These are phyloP conservation scores for Itoplectis maculator DNA, from an alignment of 2,888 invertebrate species.

Conservation along the genomic window DNA sequence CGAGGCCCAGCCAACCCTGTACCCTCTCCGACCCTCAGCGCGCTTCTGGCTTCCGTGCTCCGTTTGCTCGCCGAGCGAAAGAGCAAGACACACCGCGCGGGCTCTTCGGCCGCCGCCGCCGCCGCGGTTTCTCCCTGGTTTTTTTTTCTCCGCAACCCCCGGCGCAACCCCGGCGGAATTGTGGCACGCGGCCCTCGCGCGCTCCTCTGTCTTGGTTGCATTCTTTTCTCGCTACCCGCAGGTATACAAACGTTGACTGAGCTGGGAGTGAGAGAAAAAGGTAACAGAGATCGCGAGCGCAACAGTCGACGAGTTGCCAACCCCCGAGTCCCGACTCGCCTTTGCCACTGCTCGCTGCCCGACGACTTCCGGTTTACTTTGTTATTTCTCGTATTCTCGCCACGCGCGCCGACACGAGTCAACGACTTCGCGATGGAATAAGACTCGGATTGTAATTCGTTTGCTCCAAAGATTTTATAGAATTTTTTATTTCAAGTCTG, in stretches of 20 bases:
- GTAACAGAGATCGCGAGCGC: conserved; percentile 14
- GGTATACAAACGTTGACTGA: conserved; percentile 56
- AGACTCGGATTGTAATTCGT: no score
- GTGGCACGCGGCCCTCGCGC: conserved; percentile 35
- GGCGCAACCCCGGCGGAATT: conserved; percentile 33
- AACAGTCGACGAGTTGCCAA: conserved; percentile 26
- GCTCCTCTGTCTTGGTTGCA: conserved; percentile 67
- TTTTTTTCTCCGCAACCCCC: conserved; percentile 27
- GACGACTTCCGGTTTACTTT: conserved; percentile 32
- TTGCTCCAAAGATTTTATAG: no score
- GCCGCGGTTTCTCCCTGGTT: no score
- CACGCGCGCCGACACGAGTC: background rate
- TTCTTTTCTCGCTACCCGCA: conserved; percentile 67
- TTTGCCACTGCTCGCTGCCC: conserved; percentile 26
- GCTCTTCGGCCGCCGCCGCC: no score
- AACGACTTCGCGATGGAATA: no score
- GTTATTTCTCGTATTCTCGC: conserved; percentile 3
- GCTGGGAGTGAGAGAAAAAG: conserved; percentile 38
- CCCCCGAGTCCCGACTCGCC: background rate
- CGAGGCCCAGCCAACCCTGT: conserved; percentile 52
- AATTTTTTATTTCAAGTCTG: no score
- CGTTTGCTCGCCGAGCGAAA: conserved; percentile 45
- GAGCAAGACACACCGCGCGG: no score
- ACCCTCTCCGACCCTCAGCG: conserved; percentile 28
- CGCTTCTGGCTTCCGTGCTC: conserved; percentile 63